Base-by-base conservation (phyloP, 2,888 invertebrate species). In the Oligia latruncula region DNA sequence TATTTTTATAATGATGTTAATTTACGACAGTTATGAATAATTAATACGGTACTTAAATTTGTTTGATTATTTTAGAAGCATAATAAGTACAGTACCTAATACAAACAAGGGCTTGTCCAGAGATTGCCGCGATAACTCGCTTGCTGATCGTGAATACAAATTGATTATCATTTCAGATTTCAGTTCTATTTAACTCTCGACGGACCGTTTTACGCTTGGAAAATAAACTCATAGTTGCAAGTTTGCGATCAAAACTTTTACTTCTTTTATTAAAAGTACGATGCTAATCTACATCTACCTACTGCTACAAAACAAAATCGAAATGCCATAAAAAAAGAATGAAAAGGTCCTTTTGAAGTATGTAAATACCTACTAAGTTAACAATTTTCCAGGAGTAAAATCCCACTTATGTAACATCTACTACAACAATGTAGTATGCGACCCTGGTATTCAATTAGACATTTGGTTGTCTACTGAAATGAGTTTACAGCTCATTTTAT, bases 111-210 rank as follows among this genome's bases (percentile, higher is more conserved):
- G 91, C 89, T 91, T 83, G 91, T 90, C 90, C 88, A 87, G 86
- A 89, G 92, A 93, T 93, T 89, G 87, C 79, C 74, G 83, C 82
- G 94, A 95, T 95, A 95, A 91, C 90, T 87, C 91, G 90, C 87
- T 90, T 89, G 91, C 93, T 92, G 93, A 94, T 93, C 92, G 90
- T 90, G 90, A 92, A 93, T 92, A 93, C 93, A 95, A 94, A 95
- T 95, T 93, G 93, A 92, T 92, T 92, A 46, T 46, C 92, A 93
- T 92, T 92, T 90, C 85, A 89, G 88, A 93, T 92, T 92, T 90
- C 85, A 89, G 88, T 91, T 90, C 82, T 83, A 87, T 88, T 89
- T 85, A 11, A 11, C 46, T 46, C 46, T 46, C 46, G 46, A 46
- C 46, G 46, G 46, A 46, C 46, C 46, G 46, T 46, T 46, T 46